Evolutionary conservation across 1,140 invertebrate genomes (phyloP).

Genomic region (Cataglyphis hispanica): DNA sequence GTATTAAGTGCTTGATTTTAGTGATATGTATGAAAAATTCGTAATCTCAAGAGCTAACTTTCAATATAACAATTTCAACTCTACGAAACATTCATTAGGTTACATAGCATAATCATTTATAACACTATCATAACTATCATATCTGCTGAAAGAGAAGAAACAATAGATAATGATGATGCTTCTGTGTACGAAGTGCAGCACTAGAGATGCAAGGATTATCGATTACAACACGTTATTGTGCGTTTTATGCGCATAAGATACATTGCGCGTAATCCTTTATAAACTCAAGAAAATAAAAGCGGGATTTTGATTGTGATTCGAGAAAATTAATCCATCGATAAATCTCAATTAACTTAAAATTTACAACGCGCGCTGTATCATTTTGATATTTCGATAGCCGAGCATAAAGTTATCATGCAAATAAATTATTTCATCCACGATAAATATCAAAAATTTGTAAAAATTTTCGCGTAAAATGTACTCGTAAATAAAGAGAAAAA

Average conservation of each 20-base stretch:
- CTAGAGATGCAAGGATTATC: not conserved
- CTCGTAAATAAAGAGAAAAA: too few species aligned
- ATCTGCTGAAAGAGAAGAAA: not conserved
- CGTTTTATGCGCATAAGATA: not conserved
- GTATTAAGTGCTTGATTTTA: not conserved
- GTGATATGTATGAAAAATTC: not conserved
- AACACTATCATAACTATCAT: not conserved
- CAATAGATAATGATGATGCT: not conserved
- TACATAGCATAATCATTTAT: not conserved
- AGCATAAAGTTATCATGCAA: slow-evolving; percentile 1
- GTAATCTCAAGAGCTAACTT: not conserved
- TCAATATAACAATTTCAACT: not conserved
- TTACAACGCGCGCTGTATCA: not conserved
- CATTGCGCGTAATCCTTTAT: not conserved
- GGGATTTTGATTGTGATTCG: not conserved
- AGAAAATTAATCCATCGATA: slow-evolving; percentile 19
- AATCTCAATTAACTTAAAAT: not conserved
- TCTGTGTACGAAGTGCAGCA: not conserved
- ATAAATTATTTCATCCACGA: slow-evolving; percentile 26
- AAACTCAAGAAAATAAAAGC: slow-evolving; percentile 21
- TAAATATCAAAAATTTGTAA: slow-evolving; percentile 3
- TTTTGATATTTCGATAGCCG: slow-evolving; percentile 26
- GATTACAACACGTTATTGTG: not conserved
- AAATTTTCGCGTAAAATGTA: not conserved
- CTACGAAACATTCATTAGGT: not conserved